These are phyloP conservation scores for Theonella swinhoei DNA, from an alignment of 37 sponge, comb jelly and placozoan genomes.

Conservation along the genomic window DNA sequence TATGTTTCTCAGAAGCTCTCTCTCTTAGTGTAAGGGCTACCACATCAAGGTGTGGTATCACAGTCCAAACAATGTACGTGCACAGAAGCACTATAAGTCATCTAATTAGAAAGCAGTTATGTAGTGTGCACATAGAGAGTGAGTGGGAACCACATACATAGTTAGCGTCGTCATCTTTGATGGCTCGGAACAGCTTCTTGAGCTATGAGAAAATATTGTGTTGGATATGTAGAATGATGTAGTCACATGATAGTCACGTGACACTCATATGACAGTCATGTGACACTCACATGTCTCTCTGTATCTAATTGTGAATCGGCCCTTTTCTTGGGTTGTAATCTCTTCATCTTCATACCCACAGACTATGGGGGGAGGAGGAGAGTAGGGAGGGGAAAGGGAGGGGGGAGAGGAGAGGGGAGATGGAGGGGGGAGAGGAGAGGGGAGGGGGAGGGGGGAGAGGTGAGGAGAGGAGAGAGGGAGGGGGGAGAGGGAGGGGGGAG, in stretches of 20 bases:
- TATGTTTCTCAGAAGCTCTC: no score
- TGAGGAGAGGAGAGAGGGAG: no score
- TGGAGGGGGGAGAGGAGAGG: neutral
- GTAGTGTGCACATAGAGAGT: no score
- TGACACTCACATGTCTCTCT: conserved; percentile 27
- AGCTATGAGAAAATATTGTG: neutral
- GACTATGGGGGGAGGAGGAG: neutral
- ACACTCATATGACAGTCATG: neutral
- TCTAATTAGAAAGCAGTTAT: no score
- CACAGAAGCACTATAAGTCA: neutral
- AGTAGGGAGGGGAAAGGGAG: neutral
- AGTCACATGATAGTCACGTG: neutral
- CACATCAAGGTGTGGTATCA: no score
- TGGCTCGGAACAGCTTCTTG: conserved; percentile 68
- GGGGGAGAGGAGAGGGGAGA: neutral
- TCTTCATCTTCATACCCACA: conserved; percentile 8
- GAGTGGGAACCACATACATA: no score
- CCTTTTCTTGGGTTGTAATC: conserved; percentile 10
- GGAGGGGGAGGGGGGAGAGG: neutral
- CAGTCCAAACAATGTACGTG: neutral
- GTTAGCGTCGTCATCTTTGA: conserved; percentile 55
- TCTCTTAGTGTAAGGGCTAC: no score
- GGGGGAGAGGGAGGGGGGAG: neutral
- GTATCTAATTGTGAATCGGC: conserved; percentile 1
- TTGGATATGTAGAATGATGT: neutral